These are phyloP conservation scores for Turritopsis dohrnii DNA, from an alignment of 30 jellyfish, hydroid and myxozoan genomes.

Conservation along the genomic window DNA sequence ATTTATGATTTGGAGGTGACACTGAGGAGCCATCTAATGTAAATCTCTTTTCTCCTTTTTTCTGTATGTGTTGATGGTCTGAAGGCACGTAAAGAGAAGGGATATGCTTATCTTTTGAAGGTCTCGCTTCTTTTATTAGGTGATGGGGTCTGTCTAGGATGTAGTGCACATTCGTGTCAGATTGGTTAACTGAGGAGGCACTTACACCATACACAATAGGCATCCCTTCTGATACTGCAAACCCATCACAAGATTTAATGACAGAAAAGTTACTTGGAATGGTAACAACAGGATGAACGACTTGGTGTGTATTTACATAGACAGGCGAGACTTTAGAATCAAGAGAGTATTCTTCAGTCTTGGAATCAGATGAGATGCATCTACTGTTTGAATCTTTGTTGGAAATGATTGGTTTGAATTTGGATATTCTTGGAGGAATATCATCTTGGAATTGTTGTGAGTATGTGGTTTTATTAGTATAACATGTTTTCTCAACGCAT, in stretches of 20 bases:
- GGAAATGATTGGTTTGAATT: not conserved
- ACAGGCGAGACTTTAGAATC: not conserved
- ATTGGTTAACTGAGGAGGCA: not conserved
- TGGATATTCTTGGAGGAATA: not conserved
- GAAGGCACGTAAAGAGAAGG: not conserved
- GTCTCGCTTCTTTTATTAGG: not conserved
- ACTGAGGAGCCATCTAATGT: not conserved
- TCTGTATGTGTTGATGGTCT: not conserved
- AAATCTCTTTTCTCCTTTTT: not conserved
- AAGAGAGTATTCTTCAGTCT: not conserved
- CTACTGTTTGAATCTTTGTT: not conserved
- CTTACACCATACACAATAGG: not conserved
- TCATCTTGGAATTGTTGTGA: too few relatives aligned
- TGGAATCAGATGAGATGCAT: not conserved
- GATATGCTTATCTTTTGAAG: not conserved
- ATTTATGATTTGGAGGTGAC: not conserved
- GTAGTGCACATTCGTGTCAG: not conserved
- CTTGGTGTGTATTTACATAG: not conserved
- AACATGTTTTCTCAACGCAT: not conserved
- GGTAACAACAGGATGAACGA: conserved; percentile 2
- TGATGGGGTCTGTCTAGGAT: not conserved
- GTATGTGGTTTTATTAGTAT: not conserved
- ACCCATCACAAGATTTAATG: not conserved
- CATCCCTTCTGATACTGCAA: not conserved
- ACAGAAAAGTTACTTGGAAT: conserved; percentile 10